Evolutionary conservation across 2,797 vertebrate species (phyloP).

Genomic region (Manis crassicaudata): DNA sequence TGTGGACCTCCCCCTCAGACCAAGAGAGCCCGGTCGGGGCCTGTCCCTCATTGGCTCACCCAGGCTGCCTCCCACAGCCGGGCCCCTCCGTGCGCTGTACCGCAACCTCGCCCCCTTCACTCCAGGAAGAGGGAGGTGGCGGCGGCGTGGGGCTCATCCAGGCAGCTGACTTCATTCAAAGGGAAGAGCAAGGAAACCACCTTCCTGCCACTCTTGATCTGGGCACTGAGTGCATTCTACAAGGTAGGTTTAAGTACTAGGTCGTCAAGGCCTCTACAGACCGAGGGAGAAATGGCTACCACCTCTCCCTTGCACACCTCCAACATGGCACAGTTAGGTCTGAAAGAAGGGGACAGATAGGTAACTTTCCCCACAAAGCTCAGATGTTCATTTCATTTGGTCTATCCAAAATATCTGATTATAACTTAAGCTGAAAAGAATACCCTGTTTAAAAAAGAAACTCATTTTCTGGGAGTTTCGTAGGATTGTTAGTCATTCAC

Average conservation of each 20-base stretch:
- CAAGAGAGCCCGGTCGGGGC: neutral
- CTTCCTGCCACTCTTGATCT: neutral
- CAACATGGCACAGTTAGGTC: neutral
- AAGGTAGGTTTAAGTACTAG: neutral
- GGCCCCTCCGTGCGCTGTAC: neutral
- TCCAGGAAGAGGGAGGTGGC: neutral
- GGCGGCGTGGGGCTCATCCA: neutral
- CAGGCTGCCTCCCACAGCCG: neutral
- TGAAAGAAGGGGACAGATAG: neutral
- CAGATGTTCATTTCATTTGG: neutral
- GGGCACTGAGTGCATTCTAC: neutral
- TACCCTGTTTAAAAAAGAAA: neutral
- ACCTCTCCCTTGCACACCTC: neutral
- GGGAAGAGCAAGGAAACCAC: neutral
- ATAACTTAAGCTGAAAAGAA: slow-evolving; percentile 26
- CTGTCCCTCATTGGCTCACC: neutral
- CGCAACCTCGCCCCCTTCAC: neutral
- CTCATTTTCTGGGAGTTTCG: neutral
- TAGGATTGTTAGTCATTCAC: neutral
- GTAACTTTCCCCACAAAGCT: neutral
- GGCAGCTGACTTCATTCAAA: neutral
- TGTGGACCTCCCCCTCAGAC: neutral
- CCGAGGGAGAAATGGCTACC: neutral
- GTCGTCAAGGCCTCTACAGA: neutral
- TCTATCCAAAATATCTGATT: neutral